phyloP scores from a whole-genome alignment of 1,140 invertebrate genomes.

The Goniozus legneri region DNA sequence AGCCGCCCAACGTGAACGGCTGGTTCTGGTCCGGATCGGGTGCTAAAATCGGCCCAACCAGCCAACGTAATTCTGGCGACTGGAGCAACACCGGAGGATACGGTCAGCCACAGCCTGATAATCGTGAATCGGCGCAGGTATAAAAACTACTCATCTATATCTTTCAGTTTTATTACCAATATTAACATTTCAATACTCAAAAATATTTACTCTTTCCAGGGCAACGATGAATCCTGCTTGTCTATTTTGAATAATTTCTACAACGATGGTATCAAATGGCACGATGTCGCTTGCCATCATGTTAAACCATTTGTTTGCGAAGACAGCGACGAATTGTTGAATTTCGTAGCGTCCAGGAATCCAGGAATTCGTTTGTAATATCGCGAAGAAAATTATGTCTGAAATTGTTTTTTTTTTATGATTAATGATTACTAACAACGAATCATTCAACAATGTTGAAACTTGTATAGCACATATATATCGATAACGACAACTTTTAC shows the following conservation, averaged over 20 bases:
- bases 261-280: slow-evolving; percentile 88
- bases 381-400: too few relatives aligned
- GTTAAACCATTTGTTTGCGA: slow-evolving; percentile 91
- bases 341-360: slow-evolving; percentile 83
- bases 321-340: slow-evolving; percentile 87
- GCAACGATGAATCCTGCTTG: slow-evolving; percentile 85
- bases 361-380: slow-evolving; percentile 78
- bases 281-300: slow-evolving; percentile 88
- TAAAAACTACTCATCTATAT: too few relatives aligned
- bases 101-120: slow-evolving; percentile 82
- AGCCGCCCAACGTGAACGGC: slow-evolving; percentile 84
- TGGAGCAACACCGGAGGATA: slow-evolving; percentile 85
- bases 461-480: too few relatives aligned
- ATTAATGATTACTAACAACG: too few relatives aligned
- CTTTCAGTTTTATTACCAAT: not conserved
- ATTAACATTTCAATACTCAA: not conserved
- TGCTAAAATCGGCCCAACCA: slow-evolving; percentile 83
- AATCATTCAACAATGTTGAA: too few relatives aligned
- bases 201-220: slow-evolving; percentile 53
- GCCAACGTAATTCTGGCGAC: slow-evolving; percentile 80
- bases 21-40: slow-evolving; percentile 93
- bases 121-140: slow-evolving; percentile 84
- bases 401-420: too few relatives aligned
- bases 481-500: too few relatives aligned
- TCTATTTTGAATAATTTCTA: slow-evolving; percentile 91